Conservation (phyloP, 2,113 vertebrate species). For the Xenus cinereus region DNA sequence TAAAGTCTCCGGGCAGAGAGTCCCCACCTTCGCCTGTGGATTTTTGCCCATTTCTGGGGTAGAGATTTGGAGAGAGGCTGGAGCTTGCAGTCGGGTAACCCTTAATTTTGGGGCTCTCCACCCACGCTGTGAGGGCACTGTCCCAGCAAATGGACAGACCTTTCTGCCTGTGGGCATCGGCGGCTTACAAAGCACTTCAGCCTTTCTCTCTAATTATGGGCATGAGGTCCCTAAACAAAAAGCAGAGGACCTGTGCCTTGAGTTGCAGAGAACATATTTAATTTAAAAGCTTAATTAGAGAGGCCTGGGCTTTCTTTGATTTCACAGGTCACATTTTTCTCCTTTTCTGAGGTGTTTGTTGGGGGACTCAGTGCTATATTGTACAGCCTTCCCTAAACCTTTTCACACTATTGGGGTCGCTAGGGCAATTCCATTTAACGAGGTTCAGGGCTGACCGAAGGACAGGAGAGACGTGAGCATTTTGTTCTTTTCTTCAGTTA, state of each 20-base stretch:
- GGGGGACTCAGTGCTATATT: rapidly evolving
- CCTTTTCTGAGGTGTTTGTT: not conserved
- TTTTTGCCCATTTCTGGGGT: not conserved
- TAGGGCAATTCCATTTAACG: rapidly evolving
- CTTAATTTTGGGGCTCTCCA: not conserved
- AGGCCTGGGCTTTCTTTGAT: not conserved
- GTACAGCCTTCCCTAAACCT: not conserved
- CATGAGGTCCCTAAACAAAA: not conserved
- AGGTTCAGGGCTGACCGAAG: not conserved
- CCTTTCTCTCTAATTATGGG: not conserved
- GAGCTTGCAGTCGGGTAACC: not conserved
- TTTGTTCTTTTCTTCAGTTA: not conserved
- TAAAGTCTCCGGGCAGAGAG: not conserved
- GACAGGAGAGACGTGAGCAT: not conserved
- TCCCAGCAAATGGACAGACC: not conserved
- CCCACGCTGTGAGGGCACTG: rapidly evolving
- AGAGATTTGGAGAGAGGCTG: not conserved
- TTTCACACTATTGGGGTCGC: not conserved
- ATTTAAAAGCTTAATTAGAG: not conserved
- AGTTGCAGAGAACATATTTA: not conserved
- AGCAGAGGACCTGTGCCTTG: not conserved
- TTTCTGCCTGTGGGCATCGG: not conserved
- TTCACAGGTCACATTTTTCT: not conserved
- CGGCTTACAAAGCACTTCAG: not conserved
- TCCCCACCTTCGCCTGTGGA: not conserved